Evolutionary conservation across 2,797 vertebrate genomes (phyloP), one percentile per base, ranked within the genome.

Genomic region (Amniataba percoides): DNA sequence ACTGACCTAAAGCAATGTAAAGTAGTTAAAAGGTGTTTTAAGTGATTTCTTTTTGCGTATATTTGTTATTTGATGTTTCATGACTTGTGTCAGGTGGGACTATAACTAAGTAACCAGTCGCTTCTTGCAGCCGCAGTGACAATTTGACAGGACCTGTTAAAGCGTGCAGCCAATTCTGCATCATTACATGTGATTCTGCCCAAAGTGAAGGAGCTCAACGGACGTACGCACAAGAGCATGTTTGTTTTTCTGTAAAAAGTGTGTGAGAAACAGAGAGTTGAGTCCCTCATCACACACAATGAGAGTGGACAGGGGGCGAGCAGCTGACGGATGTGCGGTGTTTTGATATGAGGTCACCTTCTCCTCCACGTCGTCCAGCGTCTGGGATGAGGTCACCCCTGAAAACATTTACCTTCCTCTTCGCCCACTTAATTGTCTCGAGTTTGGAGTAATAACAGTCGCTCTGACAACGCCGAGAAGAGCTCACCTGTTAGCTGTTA

Each of bases 331-430:
- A 53, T 25, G 34, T 48, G 65, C 34, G 1, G 1, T 78, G 83
- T 74, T 85, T 73, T 69, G 18, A 49, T 68, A 67, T 80, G 72
- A 83, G 57, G 55, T 87, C 76, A 82, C 39, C 21, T 55, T 56
- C 73, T 79, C 70, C 56, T 56, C 46, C 27, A 18, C 0, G 5
- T 42, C 16, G 3, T 72, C 46, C 48, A 60, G 57, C 7, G 6
- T 12, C 42, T 27, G 31, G 8, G 73, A 57, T 81, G 64, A 86
- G 68, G 74, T 87, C 74, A 78, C 45, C 51, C 71, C 60, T 39
- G 46, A 78, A 78, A 84, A 78, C 73, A 86, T 74, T 77, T 61
- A 60, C 60, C 67, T 85, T 85, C 59, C 66, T 61, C 55, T 65
- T 51, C 19, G 39, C 21, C 0, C 25, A 23, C 53, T 55, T 34